These are phyloP conservation scores for Lycodopsis pacificus DNA, from an alignment of 2,797 vertebrate species.

Conservation along the genomic window DNA sequence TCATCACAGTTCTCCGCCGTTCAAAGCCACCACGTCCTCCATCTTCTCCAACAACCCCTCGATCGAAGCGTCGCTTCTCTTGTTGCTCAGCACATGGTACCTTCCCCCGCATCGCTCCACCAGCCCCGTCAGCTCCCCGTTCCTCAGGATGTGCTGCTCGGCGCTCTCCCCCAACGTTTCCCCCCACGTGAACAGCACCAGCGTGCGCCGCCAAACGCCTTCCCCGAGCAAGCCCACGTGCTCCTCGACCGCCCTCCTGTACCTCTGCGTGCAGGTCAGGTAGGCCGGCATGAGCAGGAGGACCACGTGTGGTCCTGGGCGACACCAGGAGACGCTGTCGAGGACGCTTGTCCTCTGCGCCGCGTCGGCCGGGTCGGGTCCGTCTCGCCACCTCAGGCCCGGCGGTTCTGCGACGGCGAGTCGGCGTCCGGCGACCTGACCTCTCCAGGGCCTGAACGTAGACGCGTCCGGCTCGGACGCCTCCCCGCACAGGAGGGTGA, in stretches of 20 bases:
- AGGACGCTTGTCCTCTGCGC: conserved; percentile 49
- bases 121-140: conserved; percentile 70
- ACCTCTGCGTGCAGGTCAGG: conserved; percentile 75
- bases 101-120: conserved; percentile 73
- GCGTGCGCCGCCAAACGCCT: conserved; percentile 63
- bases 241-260: conserved; percentile 70
- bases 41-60: conserved; percentile 74
- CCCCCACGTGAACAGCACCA: conserved; percentile 82
- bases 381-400: conserved; percentile 78
- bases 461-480: neutral
- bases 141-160: conserved; percentile 80
- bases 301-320: conserved; percentile 70
- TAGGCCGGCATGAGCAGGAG: conserved; percentile 80
- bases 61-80: conserved; percentile 33
- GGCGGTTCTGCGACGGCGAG: conserved; percentile 67
- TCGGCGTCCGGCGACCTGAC: conserved; percentile 61
- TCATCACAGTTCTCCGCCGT: conserved; percentile 14
- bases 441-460: conserved; percentile 67
- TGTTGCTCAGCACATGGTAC: conserved; percentile 71
- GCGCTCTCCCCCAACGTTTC: conserved; percentile 77
- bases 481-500: conserved; percentile 67
- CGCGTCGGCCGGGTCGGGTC: conserved; percentile 10
- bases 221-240: conserved; percentile 70
- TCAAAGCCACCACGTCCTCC: conserved; percentile 61
- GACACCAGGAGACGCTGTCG: conserved; percentile 58